Base-by-base conservation (phyloP, 2,888 invertebrate species). In the Cheiracanthium punctorium region DNA sequence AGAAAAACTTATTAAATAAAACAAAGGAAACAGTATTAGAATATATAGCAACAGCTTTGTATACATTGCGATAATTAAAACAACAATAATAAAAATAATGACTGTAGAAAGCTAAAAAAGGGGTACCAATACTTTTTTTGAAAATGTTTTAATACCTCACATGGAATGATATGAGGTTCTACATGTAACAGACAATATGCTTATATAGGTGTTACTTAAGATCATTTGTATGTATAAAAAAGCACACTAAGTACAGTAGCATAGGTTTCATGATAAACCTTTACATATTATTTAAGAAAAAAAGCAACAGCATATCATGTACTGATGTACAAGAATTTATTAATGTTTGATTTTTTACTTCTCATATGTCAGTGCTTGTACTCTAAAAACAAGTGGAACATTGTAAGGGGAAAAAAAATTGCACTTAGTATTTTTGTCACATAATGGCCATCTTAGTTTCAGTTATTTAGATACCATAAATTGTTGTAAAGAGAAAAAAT, bases 351-450 rank as follows among this genome's bases (percentile, higher is more conserved):
- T 48, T 72, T 72, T 73, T 67, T 52, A 58, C 24, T 58, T 58
- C 24, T 71, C 48, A 72, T 77, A 67, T 58, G 20, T 71, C 70
- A n/a, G 77, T 82, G 67, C 77, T 64, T 65, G 65, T 17, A 71
- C 28, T 73, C 77, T 82, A 82, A n/a, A 48, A 70, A 82, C 48
- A 71, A 82, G 82, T 76, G 71, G 72, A 48, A 77, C 37, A 82
- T 77, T 67, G 64, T 52, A 76, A 20, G 28, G 71, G 37, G n/a
- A 12, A 80, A 58, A 79, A 80, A 76, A 70, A 70, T 76, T 71
- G 70, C 82, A 82, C 71, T 70, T 64, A 76, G 65, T 20, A 76
- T 17, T 75, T 76, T 71, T 82, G 70, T 76, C 81, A 76, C 12
- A 28, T 30, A n/a, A n/a, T n/a, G n/a, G n/a, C n/a, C n/a, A n/a